Evolutionary conservation across 2,113 vertebrate genomes (phyloP), one percentile per base, ranked within the genome.

Genomic region (Leptobrachium leishanense): DNA sequence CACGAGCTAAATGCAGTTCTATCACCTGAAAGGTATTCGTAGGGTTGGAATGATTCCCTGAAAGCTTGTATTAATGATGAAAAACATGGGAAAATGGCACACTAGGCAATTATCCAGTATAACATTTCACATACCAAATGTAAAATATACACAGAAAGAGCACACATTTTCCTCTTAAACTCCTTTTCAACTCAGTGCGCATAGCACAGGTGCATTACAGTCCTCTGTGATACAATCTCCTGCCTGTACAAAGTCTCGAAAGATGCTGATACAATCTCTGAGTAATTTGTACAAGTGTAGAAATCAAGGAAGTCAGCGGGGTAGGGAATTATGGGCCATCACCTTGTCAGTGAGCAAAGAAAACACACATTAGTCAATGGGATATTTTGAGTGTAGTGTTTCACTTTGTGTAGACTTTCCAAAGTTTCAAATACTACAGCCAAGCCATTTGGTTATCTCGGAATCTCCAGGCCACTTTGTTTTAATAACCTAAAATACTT

Each of bases 361-460:
- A 76, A 57, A 76, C 42, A 76, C 42, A 75, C 53, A 43, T 20
- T n/a, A 54, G 63, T 12, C 65, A 68, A 31, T 68, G 50, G 43
- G 67, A 54, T 57, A 57, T 76, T 68, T 59, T 15, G 44, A 68
- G 40, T 68, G 8, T 76, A 41, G 6, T n/a, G 20, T 76, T 57
- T 43, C 74, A 59, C 13, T 68, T 43, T 57, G 13, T 57, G 9
- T 68, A 39, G 6, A 43, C 11, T 67, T 57, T 11, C 64, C 67
- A 66, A 68, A 53, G 42, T 63, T 71, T 71, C 68, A 46, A 2
- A 75, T 73, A 82, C 2, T 31, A 59, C 2, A 72, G 39, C 42
- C 77, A 84, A 82, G 3, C 57, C 70, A 83, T 44, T 62, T 54
- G 13, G 43, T 65, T 79, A 66, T 79, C 69, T 54, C 53, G 68